Conservation (phyloP, 1,140 invertebrate genomes). For the Ceratina calcarata region DNA sequence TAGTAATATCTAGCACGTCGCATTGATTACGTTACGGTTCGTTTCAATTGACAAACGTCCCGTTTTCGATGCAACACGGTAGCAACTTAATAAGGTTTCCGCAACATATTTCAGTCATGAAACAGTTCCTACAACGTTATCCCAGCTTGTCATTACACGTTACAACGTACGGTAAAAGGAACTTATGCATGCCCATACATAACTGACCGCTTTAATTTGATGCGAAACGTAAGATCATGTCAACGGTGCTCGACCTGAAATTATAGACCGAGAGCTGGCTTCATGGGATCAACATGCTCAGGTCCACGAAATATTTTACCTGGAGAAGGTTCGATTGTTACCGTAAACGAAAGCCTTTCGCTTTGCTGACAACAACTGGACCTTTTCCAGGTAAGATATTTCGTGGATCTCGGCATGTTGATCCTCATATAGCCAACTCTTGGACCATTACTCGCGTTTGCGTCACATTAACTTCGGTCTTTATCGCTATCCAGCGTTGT, state of each 20-base stretch:
- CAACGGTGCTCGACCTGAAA: conserved; percentile 37
- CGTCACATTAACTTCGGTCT: neutral
- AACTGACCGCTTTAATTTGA: conserved; percentile 23
- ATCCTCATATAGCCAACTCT: too few relatives aligned
- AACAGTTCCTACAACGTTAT: conserved; percentile 36
- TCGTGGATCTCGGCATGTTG: too few relatives aligned
- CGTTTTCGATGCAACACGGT: conserved; percentile 35
- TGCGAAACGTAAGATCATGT: conserved; percentile 54
- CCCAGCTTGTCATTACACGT: conserved; percentile 46
- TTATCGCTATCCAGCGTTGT: neutral
- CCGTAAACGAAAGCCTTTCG: too few relatives aligned
- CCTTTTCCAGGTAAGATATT: too few relatives aligned
- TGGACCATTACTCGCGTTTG: neutral
- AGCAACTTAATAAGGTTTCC: conserved; percentile 2
- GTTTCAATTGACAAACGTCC: conserved; percentile 30
- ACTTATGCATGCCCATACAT: neutral
- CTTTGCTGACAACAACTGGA: too few relatives aligned
- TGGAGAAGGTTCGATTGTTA: too few relatives aligned
- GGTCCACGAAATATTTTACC: too few relatives aligned
- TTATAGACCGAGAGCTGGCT: too few relatives aligned
- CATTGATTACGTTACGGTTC: conserved; percentile 21
- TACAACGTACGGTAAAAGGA: conserved; percentile 42
- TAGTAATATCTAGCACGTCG: conserved; percentile 3
- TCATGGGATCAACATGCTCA: too few relatives aligned
- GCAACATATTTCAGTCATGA: conserved; percentile 47